Base-by-base conservation (phyloP, 2,888 invertebrate species). In the Apodemia duryi region DNA sequence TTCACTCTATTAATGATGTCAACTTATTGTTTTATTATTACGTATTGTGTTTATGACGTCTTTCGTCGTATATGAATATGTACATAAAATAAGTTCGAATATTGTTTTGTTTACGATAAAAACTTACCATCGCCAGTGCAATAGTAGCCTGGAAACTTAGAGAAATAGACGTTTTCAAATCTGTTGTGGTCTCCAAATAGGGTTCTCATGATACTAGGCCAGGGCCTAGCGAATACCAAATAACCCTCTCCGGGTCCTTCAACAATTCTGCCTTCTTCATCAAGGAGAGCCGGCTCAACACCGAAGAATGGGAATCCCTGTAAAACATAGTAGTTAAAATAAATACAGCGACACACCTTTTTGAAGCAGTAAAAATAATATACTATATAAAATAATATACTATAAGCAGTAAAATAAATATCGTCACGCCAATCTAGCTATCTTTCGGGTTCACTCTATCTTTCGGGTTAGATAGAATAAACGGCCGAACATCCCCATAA, bases 171-270 rank as follows among this genome's bases (percentile, higher is more conserved):
- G 60, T 95, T 95, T 85, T 98, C 96, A 83, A 96, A 98, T 74
- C 97, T 94, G 72, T 95, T 94, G 80, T 99, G 98, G 86, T 98
- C 97, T 64, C 96, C 97, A 85, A 94, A 98, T 38, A 99, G 94
- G 0, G 98, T 97, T 70, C 99, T 94, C 98, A 99, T 98, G 92
- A 99, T 97, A 73, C 99, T 98, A 0, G 99, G 99, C 99, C 99
- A 99, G 2, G 99, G 99, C 73, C 95, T 94, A 51, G 96, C 93
- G 88, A 99, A 99, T 49, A 98, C 98, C 75, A 99, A 91, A 83
- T 97, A 98, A 3, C 99, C 99, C 87, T 99, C 98, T 32, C 97
- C 98, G 70, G 95, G 95, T 0, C 98, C 98, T 71, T 96, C 94
- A 67, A 98, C 94, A 78, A 95, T 95, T 75, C 94, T 93, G 1